Base-by-base conservation (phyloP, 2,888 invertebrate genomes). In the Geotrupes spiniger region DNA sequence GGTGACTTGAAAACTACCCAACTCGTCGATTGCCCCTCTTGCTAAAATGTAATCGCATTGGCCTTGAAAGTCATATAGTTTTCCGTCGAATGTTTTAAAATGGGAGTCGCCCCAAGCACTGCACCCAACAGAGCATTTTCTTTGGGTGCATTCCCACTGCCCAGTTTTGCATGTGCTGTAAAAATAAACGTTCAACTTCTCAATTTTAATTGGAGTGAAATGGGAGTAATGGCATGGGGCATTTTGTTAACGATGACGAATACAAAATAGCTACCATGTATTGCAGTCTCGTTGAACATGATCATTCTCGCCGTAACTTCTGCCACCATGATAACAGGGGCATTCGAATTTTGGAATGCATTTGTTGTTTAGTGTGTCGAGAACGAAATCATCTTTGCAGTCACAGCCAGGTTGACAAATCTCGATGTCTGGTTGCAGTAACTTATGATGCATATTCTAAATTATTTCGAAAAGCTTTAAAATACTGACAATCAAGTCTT, bases 31-130 rank as follows among this genome's bases (percentile, higher is more conserved):
- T 2, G 71, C 72, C 1, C 89, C 91, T 70, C 90, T 90, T 0
- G 87, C 85, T 42, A 94, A 75, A 8, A 92, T 80, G 60, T 94
- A 94, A 51, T 89, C 88, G 68, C 94, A 94, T 49, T 86, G 84
- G 0, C 94, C 94, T 71, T 92, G 90, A 72, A 92, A 94, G 68
- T 93, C 91, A 68, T 82, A 94, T 46, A 82, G 77, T 57, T 68
- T 71, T 0, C 87, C 89, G 73, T 95, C 94, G 69, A 91, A 95
- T 0, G 92, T 91, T 60, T 82, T 82, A 66, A 89, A 86, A 72
- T 95, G 94, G 0, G 92, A 92, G 69, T 93, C 93, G 1, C 95
- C 94, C 89, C 92, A 93, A 0, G 88, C 86, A 10, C 83, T 79
- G 68, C 94, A 95, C 1, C 85, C 79, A 1, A 87, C 87, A 1